A percentile compares a stretch with the other conserved stretches of the same genome.
Evolutionary conservation across 2,113 vertebrate genomes (phyloP).

Genomic region (Uria lomvia): DNA sequence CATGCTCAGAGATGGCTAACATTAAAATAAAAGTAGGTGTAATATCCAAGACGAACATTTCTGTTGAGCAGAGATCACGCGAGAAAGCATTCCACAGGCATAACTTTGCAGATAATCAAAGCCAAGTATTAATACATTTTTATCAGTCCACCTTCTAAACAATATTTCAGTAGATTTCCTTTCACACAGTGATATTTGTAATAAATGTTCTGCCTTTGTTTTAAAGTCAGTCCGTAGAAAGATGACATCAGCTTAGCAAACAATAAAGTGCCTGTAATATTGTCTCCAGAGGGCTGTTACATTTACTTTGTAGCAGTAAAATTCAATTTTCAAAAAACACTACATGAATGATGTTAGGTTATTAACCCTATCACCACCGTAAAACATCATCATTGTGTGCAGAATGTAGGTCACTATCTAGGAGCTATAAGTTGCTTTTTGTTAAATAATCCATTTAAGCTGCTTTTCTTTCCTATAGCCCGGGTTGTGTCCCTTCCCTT

Average conservation of each 20-base stretch:
- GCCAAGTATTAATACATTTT: constrained; percentile 76
- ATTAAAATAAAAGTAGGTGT: constrained; percentile 40
- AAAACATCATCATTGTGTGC: constrained; percentile 76
- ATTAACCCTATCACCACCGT: constrained; percentile 81
- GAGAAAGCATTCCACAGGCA: constrained; percentile 67
- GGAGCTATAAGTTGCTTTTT: constrained; percentile 75
- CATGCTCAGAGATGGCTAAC: constrained; percentile 46
- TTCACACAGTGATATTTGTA: constrained; percentile 94
- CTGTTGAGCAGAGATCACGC: constrained; percentile 61
- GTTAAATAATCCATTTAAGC: constrained; percentile 81
- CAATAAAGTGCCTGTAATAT: constrained; percentile 96
- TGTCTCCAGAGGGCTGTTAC: constrained; percentile 90
- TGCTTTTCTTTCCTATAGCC: constrained; percentile 71
- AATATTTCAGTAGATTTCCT: constrained; percentile 94
- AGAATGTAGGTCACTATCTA: constrained; percentile 80
- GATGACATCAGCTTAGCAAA: constrained; percentile 99
- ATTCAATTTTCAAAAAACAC: constrained; percentile 87
- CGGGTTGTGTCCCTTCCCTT: constrained; percentile 50
- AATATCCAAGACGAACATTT: constrained; percentile 60
- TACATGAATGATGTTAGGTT: constrained; percentile 83
- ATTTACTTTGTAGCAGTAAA: constrained; percentile 94
- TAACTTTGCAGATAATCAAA: constrained; percentile 81
- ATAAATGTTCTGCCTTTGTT: constrained; percentile 97
- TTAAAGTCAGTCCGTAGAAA: constrained; percentile 87
- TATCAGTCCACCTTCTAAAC: constrained; percentile 86